A percentile compares a stretch with the other conserved stretches of the same genome.
These are phyloP conservation scores for Drosophila rellima DNA, from an alignment of 2,888 invertebrate genomes.

Conservation along the genomic window DNA sequence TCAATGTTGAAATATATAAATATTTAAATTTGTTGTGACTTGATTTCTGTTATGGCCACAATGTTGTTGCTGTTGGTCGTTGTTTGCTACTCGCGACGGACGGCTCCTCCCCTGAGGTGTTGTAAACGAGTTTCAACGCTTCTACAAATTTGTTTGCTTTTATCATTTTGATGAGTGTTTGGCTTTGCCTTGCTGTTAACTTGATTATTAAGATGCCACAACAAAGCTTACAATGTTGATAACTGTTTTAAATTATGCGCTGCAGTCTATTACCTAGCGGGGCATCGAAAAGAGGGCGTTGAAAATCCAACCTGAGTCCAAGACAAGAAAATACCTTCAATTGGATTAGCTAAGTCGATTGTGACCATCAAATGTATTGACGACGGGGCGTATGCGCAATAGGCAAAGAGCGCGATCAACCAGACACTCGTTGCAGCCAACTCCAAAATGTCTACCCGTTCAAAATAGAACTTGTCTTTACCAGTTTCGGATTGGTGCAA, in stretches of 20 bases:
- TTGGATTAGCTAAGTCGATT: conserved; percentile 27
- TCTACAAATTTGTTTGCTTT: conserved; percentile 51
- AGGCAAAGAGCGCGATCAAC: not conserved
- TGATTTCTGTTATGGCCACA: conserved; percentile 61
- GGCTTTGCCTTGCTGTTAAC: conserved; percentile 33
- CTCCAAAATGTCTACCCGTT: conserved; percentile 55
- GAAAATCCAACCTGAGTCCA: not conserved
- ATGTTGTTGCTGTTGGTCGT: conserved; percentile 17
- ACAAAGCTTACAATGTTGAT: conserved; percentile 47
- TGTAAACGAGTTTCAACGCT: conserved; percentile 72
- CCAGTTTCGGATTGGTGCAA: conserved; percentile 59
- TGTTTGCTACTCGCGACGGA: conserved; percentile 18
- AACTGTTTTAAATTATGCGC: conserved; percentile 38
- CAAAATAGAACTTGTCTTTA: conserved; percentile 48
- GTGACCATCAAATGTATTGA: conserved; percentile 7
- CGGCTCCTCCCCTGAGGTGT: conserved; percentile 78
- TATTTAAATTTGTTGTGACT: conserved; percentile 71
- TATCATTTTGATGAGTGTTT: conserved; percentile 36
- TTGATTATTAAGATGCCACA: conserved; percentile 51
- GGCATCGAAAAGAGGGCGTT: conserved; percentile 32
- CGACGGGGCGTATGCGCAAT: conserved; percentile 29
- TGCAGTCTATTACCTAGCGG: conserved; percentile 1
- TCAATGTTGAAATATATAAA: conserved; percentile 31
- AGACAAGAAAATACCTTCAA: conserved; percentile 6
- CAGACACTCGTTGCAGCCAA: not conserved